These are phyloP conservation scores for Troides oblongomaculatus DNA, from an alignment of 2,888 invertebrate species.

Conservation along the genomic window DNA sequence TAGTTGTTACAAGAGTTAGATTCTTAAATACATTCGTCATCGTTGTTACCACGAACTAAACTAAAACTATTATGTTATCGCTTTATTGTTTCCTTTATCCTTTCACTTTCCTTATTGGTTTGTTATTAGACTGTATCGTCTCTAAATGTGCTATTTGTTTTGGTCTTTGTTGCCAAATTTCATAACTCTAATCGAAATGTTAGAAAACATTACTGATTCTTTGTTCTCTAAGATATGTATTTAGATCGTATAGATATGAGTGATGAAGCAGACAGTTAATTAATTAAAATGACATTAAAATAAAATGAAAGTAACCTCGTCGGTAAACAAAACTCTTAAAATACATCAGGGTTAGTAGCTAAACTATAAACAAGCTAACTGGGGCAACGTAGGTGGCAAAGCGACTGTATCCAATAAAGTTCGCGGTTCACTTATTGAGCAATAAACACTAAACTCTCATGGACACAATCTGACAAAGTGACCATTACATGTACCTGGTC, in stretches of 20 bases:
- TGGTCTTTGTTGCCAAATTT: slow-evolving; percentile 12
- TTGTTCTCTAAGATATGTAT: background rate
- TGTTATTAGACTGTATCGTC: background rate
- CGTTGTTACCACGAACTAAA: background rate
- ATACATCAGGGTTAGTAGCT: slow-evolving; percentile 55
- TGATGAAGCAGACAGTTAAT: background rate
- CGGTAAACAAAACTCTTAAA: slow-evolving; percentile 41
- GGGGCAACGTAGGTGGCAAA: slow-evolving; percentile 55
- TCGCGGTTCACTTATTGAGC: slow-evolving; percentile 36
- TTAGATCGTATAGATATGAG: no score
- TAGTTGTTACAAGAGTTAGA: no score
- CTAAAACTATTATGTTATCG: background rate
- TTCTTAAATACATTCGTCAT: no score
- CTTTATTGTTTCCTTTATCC: background rate
- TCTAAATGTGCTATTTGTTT: background rate
- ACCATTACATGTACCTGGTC: background rate
- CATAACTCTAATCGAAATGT: slow-evolving; percentile 12
- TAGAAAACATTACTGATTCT: slow-evolving; percentile 8
- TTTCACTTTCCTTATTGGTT: background rate
- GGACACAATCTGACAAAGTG: slow-evolving; percentile 36
- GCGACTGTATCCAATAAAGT: slow-evolving; percentile 48
- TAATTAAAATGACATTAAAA: slow-evolving; percentile 11
- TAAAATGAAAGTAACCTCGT: slow-evolving; percentile 22
- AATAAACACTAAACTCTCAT: slow-evolving; percentile 27
- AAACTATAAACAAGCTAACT: slow-evolving; percentile 54